A percentile compares a stretch with the other conserved stretches of the same genome.
phyloP scores from a whole-genome alignment of 1,140 invertebrate genomes.

The Nasonia giraulti region DNA sequence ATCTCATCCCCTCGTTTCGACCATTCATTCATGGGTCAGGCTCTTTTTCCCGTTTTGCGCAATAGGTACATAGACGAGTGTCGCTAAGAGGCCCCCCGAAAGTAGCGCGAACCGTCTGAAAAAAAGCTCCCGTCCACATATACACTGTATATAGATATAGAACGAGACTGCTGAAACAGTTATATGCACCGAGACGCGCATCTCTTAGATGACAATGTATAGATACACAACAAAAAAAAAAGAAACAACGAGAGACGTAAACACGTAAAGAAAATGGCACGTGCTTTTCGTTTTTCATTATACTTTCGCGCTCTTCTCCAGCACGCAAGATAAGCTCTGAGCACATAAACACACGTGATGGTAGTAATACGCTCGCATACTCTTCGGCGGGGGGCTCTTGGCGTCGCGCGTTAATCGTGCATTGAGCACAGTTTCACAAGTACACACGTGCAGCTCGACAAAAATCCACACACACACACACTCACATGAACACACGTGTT shows the following conservation, averaged over 20 bases:
- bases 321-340: slow-evolving; percentile 53
- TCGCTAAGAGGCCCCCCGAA: slow-evolving; percentile 58
- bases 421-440: slow-evolving; percentile 28
- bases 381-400: slow-evolving; percentile 56
- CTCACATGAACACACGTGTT: background rate
- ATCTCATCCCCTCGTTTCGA: slow-evolving; percentile 73
- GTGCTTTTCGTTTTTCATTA: background rate
- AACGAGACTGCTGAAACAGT: background rate
- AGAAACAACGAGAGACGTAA: background rate
- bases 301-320: background rate
- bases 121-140: background rate
- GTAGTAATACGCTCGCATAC: background rate
- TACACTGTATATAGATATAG: background rate
- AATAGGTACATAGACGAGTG: slow-evolving; percentile 71
- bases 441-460: background rate
- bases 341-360: background rate
- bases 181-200: background rate
- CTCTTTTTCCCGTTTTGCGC: slow-evolving; percentile 75
- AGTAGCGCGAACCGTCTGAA: slow-evolving; percentile 44
- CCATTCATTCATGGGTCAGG: slow-evolving; percentile 75
- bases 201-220: background rate
- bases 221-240: slow-evolving; percentile 2
- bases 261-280: background rate
- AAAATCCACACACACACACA: background rate
- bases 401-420: slow-evolving; percentile 60